Evolutionary conservation across 2,888 invertebrate species (phyloP).

Genomic region (Aelia acuminata): DNA sequence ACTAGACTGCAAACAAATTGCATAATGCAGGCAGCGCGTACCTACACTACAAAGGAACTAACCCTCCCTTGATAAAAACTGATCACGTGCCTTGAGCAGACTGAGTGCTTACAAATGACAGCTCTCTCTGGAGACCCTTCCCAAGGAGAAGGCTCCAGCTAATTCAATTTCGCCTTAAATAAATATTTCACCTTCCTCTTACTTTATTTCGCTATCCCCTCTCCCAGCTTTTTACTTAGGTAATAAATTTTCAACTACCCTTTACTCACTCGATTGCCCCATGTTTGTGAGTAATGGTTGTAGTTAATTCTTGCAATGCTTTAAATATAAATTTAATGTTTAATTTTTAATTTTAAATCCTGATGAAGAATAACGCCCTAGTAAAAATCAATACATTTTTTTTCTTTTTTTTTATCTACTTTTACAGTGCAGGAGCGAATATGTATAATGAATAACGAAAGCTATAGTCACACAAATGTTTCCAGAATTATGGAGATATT

Average conservation of each 20-base stretch:
- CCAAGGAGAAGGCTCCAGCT: not conserved
- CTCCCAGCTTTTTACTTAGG: not conserved
- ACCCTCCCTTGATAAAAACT: not conserved
- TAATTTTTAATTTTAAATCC: no score
- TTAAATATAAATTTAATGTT: no score
- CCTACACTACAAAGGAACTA: not conserved
- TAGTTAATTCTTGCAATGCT: no score
- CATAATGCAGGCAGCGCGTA: not conserved
- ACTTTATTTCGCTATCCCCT: not conserved
- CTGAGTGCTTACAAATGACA: slow-evolving; percentile 33
- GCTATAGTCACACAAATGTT: no score
- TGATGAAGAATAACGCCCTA: no score
- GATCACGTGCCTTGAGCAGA: not conserved
- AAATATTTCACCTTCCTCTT: not conserved
- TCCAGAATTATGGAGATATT: no score
- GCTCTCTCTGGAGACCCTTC: not conserved
- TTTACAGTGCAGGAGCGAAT: no score
- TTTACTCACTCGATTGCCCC: not conserved
- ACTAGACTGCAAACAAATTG: not conserved
- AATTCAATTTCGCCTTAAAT: not conserved
- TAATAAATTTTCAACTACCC: not conserved
- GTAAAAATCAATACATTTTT: no score
- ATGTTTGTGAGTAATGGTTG: no score
- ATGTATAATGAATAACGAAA: no score
- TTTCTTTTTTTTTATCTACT: no score